phyloP scores from a whole-genome alignment of 2,797 vertebrate genomes.

The Betta splendens region DNA sequence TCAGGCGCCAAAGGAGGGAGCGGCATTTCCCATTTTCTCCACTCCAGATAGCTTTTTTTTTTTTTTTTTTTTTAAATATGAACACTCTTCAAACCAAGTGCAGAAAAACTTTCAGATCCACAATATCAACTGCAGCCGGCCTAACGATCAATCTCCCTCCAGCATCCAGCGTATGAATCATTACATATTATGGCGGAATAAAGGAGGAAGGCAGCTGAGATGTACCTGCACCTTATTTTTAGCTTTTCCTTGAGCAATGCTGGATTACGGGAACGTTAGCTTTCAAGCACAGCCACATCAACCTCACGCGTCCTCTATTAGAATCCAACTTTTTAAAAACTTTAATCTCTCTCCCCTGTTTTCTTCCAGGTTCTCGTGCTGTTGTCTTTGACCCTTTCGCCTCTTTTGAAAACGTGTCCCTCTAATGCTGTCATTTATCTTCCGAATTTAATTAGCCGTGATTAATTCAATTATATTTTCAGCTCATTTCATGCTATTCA shows the following conservation, averaged over 20 bases:
- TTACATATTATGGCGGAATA: conserved; percentile 25
- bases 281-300: no score
- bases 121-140: conserved; percentile 34
- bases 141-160: conserved; percentile 28
- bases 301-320: no score
- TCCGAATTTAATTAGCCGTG: conserved; percentile 34
- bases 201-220: conserved; percentile 39
- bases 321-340: not conserved
- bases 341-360: conserved; percentile 3
- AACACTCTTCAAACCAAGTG: conserved; percentile 5
- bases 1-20: conserved; percentile 31
- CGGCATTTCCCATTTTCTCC: conserved; percentile 9
- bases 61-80: conserved; percentile 1
- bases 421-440: not conserved
- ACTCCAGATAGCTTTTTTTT: not conserved
- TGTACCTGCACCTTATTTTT: conserved; percentile 36
- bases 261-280: conserved; percentile 20
- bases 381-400: not conserved
- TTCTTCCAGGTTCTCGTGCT: not conserved
- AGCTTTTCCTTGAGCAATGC: conserved; percentile 23
- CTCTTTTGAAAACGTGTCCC: conserved; percentile 4
- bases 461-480: conserved; percentile 33
- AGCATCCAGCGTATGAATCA: conserved; percentile 45
- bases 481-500: conserved; percentile 7
- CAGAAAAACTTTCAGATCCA: conserved; percentile 38